These are phyloP conservation scores for Drosophila ogumai DNA, from an alignment of 1,140 invertebrate species.

Conservation along the genomic window DNA sequence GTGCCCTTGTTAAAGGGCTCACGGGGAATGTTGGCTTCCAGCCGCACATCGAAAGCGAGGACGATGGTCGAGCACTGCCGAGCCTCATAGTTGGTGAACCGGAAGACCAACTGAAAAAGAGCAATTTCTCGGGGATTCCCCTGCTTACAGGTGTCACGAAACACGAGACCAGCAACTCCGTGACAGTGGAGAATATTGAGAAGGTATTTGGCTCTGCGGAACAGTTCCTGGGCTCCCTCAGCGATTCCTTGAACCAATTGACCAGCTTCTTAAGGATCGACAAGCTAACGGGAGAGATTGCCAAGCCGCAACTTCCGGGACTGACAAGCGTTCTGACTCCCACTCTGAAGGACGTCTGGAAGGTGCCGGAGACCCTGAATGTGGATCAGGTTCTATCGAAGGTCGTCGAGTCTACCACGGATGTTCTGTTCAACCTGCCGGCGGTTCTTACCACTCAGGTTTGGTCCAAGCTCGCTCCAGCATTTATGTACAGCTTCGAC, in stretches of 20 bases:
- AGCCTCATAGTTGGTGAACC: constrained; percentile 87
- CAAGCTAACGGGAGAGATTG: constrained; percentile 71
- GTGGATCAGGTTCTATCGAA: constrained; percentile 75
- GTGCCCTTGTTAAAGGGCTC: constrained; percentile 85
- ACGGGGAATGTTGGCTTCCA: constrained; percentile 85
- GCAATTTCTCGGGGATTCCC: constrained; percentile 87
- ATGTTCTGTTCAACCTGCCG: constrained; percentile 90
- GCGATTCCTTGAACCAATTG: constrained; percentile 59
- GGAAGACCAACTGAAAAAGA: constrained; percentile 86
- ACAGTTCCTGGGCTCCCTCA: constrained; percentile 69
- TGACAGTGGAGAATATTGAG: constrained; percentile 64
- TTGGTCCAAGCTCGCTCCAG: constrained; percentile 87
- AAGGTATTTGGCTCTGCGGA: constrained; percentile 71
- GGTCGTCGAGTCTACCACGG: constrained; percentile 86
- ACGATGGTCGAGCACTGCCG: constrained; percentile 88
- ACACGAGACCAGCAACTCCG: constrained; percentile 88
- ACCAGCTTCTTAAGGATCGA: constrained; percentile 69
- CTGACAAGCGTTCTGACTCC: constrained; percentile 59
- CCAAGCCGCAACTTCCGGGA: constrained; percentile 72
- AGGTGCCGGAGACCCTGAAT: constrained; percentile 68
- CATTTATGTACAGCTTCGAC: constrained; percentile 91
- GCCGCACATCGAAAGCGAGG: constrained; percentile 88
- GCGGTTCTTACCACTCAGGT: constrained; percentile 89
- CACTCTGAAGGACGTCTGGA: constrained; percentile 72
- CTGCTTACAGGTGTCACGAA: constrained; percentile 90